Evolutionary conservation across 2,113 vertebrate genomes (phyloP).

Genomic region (Notarius quadriscutis): DNA sequence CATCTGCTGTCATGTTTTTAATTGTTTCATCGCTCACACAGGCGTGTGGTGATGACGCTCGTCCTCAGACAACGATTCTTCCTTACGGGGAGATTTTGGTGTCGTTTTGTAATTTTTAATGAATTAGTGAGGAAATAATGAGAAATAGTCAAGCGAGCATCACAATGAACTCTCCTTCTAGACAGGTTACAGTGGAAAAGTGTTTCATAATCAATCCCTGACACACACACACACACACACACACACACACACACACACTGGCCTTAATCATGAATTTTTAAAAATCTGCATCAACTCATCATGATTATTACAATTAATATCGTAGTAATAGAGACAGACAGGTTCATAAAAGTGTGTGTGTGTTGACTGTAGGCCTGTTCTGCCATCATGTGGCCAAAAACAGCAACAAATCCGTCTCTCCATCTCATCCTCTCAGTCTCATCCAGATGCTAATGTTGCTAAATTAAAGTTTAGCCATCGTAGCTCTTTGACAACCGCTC

Average conservation of each 20-base stretch:
- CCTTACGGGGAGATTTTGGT: neutral
- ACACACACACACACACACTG: neutral
- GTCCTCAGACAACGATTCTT: no score
- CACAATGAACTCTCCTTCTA: neutral
- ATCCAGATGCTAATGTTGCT: neutral
- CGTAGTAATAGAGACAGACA: no score
- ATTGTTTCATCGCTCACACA: neutral
- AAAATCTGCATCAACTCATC: no score
- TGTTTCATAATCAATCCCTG: neutral
- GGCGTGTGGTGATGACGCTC: neutral
- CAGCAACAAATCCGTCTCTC: slow-evolving; percentile 45
- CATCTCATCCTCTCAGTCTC: neutral
- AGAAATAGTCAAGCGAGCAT: neutral
- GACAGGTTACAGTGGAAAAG: neutral
- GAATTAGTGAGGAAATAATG: neutral
- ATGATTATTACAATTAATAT: no score
- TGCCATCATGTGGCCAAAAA: slow-evolving; percentile 75
- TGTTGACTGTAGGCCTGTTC: slow-evolving; percentile 59
- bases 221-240: neutral
- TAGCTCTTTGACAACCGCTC: neutral
- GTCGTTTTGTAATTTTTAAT: neutral
- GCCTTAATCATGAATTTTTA: no score
- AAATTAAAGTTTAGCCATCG: neutral
- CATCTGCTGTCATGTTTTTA: neutral
- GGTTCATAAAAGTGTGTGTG: neutral